Evolutionary conservation across 2,797 vertebrate genomes (phyloP).

Genomic region (Iguana delicatissima): DNA sequence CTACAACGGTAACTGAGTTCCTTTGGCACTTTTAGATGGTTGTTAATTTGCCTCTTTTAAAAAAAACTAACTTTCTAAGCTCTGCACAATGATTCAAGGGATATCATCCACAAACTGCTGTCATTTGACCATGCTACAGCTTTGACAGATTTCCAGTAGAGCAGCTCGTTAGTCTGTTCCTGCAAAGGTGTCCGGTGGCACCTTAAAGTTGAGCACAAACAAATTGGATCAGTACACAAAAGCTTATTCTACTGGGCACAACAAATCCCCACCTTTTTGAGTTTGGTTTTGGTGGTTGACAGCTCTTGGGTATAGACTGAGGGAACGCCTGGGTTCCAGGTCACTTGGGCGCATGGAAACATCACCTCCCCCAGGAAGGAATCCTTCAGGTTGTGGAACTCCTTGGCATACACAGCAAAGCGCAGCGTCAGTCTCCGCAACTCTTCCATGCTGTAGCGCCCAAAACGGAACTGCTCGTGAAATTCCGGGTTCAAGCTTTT

Average conservation of each 20-base stretch:
- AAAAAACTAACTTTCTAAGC: no score
- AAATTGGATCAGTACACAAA: not conserved
- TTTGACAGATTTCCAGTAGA: no score
- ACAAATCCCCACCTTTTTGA: slow-evolving; percentile 82
- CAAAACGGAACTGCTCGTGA: slow-evolving; percentile 79
- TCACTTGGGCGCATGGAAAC: slow-evolving; percentile 78
- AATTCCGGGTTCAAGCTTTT: slow-evolving; percentile 79
- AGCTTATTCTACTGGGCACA: not conserved
- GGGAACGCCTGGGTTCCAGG: slow-evolving; percentile 77
- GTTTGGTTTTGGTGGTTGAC: slow-evolving; percentile 75
- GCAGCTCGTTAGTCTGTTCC: no score
- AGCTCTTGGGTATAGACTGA: slow-evolving; percentile 78
- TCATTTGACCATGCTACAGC: no score
- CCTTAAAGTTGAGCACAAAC: no score
- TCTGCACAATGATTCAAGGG: no score
- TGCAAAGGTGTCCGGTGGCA: no score
- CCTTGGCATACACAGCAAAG: slow-evolving; percentile 80
- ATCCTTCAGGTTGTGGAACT: slow-evolving; percentile 84
- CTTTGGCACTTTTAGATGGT: no score
- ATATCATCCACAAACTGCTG: no score
- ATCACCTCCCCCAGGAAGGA: slow-evolving; percentile 80
- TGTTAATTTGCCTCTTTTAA: no score
- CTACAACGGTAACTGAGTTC: no score
- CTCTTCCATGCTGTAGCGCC: slow-evolving; percentile 77
- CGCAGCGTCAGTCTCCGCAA: slow-evolving; percentile 78